A percentile compares a stretch with the other conserved stretches of the same genome.
These are phyloP conservation scores for Amblyjoppa proteus DNA, from an alignment of 2,888 invertebrate species.

Conservation along the genomic window DNA sequence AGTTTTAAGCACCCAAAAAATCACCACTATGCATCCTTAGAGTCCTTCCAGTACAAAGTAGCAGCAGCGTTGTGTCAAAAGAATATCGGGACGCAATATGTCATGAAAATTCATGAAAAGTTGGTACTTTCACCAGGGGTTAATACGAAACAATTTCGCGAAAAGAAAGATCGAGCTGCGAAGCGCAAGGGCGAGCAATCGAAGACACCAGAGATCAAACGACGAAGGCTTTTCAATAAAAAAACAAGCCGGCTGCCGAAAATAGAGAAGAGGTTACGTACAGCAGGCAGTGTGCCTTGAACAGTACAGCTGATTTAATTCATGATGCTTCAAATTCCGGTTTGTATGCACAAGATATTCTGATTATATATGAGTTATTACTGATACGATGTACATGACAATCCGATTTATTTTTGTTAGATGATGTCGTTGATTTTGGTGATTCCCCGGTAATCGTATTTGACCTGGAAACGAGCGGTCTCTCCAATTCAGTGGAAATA, in stretches of 20 bases:
- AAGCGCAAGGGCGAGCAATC: slow-evolving; percentile 21
- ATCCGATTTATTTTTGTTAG: no score
- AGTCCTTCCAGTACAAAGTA: slow-evolving; percentile 46
- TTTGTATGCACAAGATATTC: no score
- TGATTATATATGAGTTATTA: no score
- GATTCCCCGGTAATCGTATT: no score
- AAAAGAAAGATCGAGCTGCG: slow-evolving; percentile 8
- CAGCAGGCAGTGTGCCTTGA: slow-evolving; percentile 20
- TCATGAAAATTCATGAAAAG: slow-evolving; percentile 18
- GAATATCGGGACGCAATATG: slow-evolving; percentile 33
- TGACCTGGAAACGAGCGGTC: no score
- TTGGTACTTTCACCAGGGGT: slow-evolving; percentile 27
- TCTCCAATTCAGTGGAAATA: no score
- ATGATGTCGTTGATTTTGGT: no score
- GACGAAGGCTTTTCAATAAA: slow-evolving; percentile 35
- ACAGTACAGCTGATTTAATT: no score
- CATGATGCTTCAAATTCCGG: no score
- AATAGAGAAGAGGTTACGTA: slow-evolving; percentile 29
- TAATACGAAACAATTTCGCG: slow-evolving; percentile 21
- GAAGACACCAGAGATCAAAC: slow-evolving; percentile 38
- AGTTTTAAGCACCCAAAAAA: slow-evolving; percentile 55
- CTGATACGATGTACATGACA: no score
- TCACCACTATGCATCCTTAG: slow-evolving; percentile 51
- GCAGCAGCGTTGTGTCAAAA: slow-evolving; percentile 59
- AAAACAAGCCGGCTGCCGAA: background rate